These are phyloP conservation scores for Leptinotarsa juncta DNA, from an alignment of 2,888 invertebrate genomes.

Conservation along the genomic window DNA sequence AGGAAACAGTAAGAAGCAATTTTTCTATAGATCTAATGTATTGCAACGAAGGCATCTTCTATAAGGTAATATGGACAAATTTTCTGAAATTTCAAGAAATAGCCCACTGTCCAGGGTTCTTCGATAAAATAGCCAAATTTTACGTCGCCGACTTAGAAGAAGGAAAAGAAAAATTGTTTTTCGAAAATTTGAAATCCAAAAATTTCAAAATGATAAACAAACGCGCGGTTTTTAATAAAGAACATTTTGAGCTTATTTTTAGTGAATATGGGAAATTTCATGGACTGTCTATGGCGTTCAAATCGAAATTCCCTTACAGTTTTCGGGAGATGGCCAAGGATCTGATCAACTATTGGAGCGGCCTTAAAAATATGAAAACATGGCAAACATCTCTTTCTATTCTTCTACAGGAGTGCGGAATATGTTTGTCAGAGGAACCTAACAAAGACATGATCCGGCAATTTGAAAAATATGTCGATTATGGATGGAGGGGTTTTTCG, in stretches of 20 bases:
- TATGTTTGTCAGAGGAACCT: neutral
- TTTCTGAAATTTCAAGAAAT: constrained; percentile 24
- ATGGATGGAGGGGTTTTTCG: neutral
- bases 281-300: constrained; percentile 45
- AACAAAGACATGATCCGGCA: neutral
- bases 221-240: constrained; percentile 39
- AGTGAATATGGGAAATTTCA: constrained; percentile 48
- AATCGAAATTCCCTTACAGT: constrained; percentile 37
- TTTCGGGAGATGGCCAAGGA: constrained; percentile 11
- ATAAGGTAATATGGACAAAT: constrained; percentile 29
- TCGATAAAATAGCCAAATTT: constrained; percentile 30
- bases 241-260: constrained; percentile 44
- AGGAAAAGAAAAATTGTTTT: constrained; percentile 36
- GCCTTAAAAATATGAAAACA: neutral
- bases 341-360: neutral
- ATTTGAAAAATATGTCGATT: constrained; percentile 13
- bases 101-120: neutral
- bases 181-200: constrained; percentile 39
- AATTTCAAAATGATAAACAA: constrained; percentile 34
- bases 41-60: constrained; percentile 39
- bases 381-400: neutral
- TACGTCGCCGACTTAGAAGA: neutral
- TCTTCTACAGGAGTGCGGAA: neutral
- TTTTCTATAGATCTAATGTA: neutral
- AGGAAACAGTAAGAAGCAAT: neutral